A percentile compares a stretch with the other conserved stretches of the same genome.
Conservation (phyloP, 2,113 vertebrate species). For the Terrapene triunguis region DNA sequence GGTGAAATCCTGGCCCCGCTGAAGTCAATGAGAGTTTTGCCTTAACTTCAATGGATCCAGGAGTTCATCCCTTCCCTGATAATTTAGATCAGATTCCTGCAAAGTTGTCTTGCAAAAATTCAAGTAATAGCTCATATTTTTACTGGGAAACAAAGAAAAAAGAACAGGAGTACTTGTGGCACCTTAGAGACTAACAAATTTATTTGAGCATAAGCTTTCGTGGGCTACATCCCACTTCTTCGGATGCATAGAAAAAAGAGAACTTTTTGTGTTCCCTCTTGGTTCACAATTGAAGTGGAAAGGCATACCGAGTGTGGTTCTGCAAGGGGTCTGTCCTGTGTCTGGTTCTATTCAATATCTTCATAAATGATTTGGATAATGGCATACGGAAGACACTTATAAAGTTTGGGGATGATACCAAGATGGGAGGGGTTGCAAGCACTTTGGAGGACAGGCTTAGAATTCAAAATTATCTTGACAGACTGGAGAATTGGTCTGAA, state of each 20-base stretch:
- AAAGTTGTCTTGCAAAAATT: neutral
- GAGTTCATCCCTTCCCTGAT: neutral
- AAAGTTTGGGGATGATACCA: neutral
- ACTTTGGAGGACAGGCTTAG: neutral
- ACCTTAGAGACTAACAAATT: no score
- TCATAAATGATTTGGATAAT: neutral
- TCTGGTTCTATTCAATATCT: neutral
- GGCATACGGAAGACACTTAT: neutral
- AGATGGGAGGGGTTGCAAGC: neutral
- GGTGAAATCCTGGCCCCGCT: neutral
- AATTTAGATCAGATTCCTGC: neutral
- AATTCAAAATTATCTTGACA: neutral
- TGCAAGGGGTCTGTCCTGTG: neutral
- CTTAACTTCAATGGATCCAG: neutral
- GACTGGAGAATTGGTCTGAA: neutral
- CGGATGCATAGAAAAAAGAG: neutral
- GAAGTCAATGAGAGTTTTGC: neutral
- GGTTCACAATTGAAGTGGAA: neutral
- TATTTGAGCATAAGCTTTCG: no score
- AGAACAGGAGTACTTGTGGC: neutral
- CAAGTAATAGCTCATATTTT: neutral
- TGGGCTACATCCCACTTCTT: no score
- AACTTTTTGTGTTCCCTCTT: slow-evolving; percentile 10
- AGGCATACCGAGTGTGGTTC: neutral
- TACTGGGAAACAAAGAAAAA: neutral